These are phyloP conservation scores for Mastigias papua DNA, from an alignment of 30 jellyfish, hydroid and myxozoan genomes.

Conservation along the genomic window DNA sequence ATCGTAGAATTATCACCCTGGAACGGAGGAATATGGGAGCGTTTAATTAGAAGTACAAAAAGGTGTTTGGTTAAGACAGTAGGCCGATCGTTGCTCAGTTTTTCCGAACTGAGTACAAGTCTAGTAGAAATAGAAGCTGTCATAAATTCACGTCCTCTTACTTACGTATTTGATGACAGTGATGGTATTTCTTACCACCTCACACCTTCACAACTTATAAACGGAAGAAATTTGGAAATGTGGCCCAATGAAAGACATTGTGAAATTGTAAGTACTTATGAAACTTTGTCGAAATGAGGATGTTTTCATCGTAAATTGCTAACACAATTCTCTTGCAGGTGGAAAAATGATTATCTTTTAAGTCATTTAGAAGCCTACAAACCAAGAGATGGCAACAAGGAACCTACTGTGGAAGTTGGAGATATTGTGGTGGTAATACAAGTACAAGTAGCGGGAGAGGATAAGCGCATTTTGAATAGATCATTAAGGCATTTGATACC, in stretches of 20 bases:
- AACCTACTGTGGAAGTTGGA: slow-evolving; percentile 35
- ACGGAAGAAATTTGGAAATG: slow-evolving; percentile 51
- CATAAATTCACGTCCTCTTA: slow-evolving; percentile 51
- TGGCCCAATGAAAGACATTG: slow-evolving; percentile 48
- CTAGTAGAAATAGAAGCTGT: slow-evolving; percentile 60
- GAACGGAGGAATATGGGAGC: slow-evolving; percentile 64
- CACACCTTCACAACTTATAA: slow-evolving; percentile 52
- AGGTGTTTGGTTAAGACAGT: slow-evolving; percentile 36
- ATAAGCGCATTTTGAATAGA: slow-evolving; percentile 4
- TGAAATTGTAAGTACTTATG: slow-evolving; percentile 48
- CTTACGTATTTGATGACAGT: slow-evolving; percentile 37
- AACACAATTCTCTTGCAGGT: slow-evolving; percentile 23
- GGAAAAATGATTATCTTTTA: slow-evolving; percentile 23
- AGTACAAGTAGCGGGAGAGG: slow-evolving; percentile 18
- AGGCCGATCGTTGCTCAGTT: slow-evolving; percentile 62
- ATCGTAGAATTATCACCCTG: slow-evolving; percentile 31
- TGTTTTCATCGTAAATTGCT: slow-evolving; percentile 25
- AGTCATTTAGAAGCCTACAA: not conserved
- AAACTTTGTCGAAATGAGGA: slow-evolving; percentile 28
- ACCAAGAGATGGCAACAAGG: slow-evolving; percentile 23
- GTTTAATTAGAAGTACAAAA: slow-evolving; percentile 41
- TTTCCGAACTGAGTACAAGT: slow-evolving; percentile 23
- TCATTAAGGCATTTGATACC: slow-evolving; percentile 3
- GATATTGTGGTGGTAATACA: slow-evolving; percentile 1
- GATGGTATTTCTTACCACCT: slow-evolving; percentile 48